Evolutionary conservation across 2,113 vertebrate species (phyloP).

Genomic region (Cepphus grylle): DNA sequence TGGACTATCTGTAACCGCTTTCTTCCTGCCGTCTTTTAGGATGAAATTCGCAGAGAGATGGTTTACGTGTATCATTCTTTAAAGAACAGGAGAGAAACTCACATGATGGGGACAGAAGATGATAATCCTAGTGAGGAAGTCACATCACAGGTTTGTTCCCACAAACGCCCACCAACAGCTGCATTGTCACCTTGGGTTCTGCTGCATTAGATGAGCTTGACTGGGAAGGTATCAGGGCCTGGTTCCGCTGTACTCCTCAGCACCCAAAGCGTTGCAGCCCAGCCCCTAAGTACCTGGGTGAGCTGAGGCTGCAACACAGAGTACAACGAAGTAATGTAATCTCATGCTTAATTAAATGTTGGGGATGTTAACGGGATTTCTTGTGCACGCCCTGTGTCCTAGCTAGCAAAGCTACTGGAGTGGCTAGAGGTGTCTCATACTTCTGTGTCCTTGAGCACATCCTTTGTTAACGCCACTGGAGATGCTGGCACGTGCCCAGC

Average conservation of each 20-base stretch:
- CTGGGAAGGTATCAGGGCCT: background rate
- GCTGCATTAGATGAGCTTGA: background rate
- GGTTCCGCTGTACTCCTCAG: background rate
- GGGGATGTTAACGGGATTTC: background rate
- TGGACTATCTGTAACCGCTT: background rate
- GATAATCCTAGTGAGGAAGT: background rate
- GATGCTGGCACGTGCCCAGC: rapidly evolving
- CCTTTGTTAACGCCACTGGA: background rate
- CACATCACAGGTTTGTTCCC: slow-evolving; percentile 63
- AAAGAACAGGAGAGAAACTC: slow-evolving; percentile 81
- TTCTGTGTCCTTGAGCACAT: background rate
- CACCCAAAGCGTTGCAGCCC: background rate
- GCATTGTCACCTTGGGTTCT: background rate
- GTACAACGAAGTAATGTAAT: background rate
- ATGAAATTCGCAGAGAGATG: slow-evolving; percentile 75
- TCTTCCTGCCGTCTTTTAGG: slow-evolving; percentile 55
- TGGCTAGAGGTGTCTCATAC: rapidly evolving
- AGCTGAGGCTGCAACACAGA: background rate
- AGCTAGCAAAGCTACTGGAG: background rate
- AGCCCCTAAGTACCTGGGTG: background rate
- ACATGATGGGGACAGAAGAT: slow-evolving; percentile 86
- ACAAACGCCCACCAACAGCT: background rate
- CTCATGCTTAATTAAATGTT: background rate
- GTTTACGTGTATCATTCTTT: slow-evolving; percentile 86
- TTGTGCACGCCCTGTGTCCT: rapidly evolving